A percentile compares a stretch with the other conserved stretches of the same genome.
Evolutionary conservation across 1,140 invertebrate species (phyloP).

Genomic region (Cydia strobilella): DNA sequence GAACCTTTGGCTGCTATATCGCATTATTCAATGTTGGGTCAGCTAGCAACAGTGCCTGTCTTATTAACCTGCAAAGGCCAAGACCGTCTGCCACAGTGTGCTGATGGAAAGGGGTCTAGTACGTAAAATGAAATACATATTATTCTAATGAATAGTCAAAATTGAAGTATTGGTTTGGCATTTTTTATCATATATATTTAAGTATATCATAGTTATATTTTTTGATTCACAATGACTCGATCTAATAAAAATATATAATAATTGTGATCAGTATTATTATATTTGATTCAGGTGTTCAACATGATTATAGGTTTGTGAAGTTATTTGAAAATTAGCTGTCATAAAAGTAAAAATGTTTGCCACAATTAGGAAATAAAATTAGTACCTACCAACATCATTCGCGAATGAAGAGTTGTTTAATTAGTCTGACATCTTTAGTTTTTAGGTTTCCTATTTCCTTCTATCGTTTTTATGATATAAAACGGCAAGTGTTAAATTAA

Average conservation of each 20-base stretch:
- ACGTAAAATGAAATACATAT: no score
- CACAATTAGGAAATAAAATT: background rate
- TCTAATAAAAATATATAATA: constrained; percentile 9
- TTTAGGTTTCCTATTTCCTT: no score
- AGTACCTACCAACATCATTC: no score
- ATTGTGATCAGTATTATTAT: background rate
- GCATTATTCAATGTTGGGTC: constrained; percentile 1
- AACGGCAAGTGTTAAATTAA: no score
- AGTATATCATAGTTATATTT: background rate
- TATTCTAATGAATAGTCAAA: no score
- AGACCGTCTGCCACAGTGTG: background rate
- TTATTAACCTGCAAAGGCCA: constrained; percentile 11
- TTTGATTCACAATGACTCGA: background rate
- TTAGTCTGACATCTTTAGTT: no score
- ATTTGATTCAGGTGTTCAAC: background rate
- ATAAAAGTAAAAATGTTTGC: background rate
- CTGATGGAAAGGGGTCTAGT: background rate
- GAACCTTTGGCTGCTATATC: constrained; percentile 3
- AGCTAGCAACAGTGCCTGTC: background rate
- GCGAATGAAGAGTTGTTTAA: no score
- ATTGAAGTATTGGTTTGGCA: no score
- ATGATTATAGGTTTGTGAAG: background rate
- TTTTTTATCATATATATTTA: no score
- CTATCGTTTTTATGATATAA: no score
- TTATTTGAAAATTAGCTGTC: background rate